These are phyloP conservation scores for Tinea trinotella DNA, from an alignment of 2,888 invertebrate genomes.

Conservation along the genomic window DNA sequence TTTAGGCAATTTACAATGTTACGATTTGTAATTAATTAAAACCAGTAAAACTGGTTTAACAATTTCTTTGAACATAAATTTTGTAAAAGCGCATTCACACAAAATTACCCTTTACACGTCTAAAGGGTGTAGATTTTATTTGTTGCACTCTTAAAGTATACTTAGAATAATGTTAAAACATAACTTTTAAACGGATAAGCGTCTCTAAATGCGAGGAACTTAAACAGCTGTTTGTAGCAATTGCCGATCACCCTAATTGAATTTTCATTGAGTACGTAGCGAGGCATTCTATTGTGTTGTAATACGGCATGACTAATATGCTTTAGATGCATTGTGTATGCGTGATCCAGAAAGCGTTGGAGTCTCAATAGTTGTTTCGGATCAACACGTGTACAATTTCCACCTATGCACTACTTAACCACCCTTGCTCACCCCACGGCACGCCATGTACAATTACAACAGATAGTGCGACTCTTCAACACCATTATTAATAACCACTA, in stretches of 20 bases:
- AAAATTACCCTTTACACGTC: too few species aligned
- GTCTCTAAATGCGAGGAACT: neutral
- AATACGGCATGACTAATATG: slow-evolving; percentile 20
- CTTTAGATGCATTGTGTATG: slow-evolving; percentile 17
- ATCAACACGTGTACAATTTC: slow-evolving; percentile 18
- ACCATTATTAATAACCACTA: neutral
- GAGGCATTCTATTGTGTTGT: slow-evolving; percentile 17
- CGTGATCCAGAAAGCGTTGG: slow-evolving; percentile 11
- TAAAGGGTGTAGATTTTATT: too few species aligned
- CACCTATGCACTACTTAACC: neutral
- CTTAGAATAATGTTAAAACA: neutral
- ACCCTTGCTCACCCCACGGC: neutral
- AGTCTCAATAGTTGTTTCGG: slow-evolving; percentile 16
- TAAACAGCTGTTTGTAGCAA: slow-evolving; percentile 18
- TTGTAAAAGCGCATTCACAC: too few species aligned
- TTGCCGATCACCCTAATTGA: slow-evolving; percentile 13
- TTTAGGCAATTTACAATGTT: too few species aligned
- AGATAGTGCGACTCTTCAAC: neutral
- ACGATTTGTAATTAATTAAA: too few species aligned
- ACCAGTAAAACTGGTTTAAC: too few species aligned
- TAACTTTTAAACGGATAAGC: neutral
- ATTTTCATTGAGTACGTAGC: slow-evolving; percentile 13
- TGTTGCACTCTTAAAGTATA: too few species aligned
- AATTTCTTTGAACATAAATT: too few species aligned
- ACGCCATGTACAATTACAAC: neutral